These are phyloP conservation scores for Thalassophryne amazonica DNA, from an alignment of 2,797 vertebrate genomes.

Conservation along the genomic window DNA sequence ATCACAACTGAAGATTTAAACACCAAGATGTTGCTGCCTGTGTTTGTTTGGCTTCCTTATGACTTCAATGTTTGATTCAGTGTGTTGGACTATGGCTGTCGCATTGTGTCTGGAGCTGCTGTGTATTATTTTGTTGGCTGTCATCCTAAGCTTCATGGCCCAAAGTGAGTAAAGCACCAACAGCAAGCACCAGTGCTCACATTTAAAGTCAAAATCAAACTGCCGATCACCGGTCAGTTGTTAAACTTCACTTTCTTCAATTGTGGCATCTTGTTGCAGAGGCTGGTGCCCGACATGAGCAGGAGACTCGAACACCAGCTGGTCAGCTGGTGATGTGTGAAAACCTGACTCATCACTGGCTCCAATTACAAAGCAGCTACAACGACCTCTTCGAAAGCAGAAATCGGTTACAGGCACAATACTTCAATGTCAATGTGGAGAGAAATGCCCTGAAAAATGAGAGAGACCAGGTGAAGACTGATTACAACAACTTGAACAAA, in stretches of 20 bases:
- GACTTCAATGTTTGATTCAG: neutral
- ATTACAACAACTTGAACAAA: conserved; percentile 1
- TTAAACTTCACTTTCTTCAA: neutral
- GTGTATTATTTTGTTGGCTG: conserved; percentile 25
- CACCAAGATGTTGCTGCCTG: too few relatives aligned
- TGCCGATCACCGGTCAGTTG: too few relatives aligned
- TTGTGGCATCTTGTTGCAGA: conserved; percentile 12
- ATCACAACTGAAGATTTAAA: too few relatives aligned
- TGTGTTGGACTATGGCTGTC: conserved; percentile 7
- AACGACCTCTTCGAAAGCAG: neutral
- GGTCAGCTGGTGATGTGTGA: neutral
- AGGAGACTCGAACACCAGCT: neutral
- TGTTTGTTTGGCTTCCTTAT: neutral
- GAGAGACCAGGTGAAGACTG: conserved; percentile 3
- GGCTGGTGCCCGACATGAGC: neutral
- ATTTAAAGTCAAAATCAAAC: too few relatives aligned
- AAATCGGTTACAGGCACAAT: neutral
- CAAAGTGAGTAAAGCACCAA: conserved; percentile 22
- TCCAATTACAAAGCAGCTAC: neutral
- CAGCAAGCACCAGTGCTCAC: neutral
- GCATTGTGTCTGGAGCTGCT: conserved; percentile 6
- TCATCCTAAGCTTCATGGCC: conserved; percentile 16
- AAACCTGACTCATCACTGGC: neutral
- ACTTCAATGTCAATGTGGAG: neutral
- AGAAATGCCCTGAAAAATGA: conserved; percentile 13